Base-by-base conservation (phyloP, 2,888 invertebrate species). In the Drosophila eohydei region DNA sequence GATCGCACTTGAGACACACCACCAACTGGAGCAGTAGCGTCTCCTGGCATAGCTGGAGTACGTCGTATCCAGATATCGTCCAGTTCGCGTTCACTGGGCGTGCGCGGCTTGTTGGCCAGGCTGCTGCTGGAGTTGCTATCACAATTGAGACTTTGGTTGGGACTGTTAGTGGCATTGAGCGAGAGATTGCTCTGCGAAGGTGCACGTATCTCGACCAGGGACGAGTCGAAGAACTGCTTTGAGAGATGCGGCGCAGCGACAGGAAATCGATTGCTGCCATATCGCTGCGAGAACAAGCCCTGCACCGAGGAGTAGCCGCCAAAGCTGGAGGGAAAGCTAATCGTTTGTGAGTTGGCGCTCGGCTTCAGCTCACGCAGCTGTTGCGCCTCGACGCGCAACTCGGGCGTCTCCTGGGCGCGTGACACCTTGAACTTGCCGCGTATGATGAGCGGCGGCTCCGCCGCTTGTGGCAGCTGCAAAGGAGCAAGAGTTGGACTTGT, bases 141-240 rank as follows among this genome's bases (percentile, higher is more conserved):
- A 91, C 91, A 92, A 81, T 80, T 88, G 63, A 74, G 76, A 74
- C 82, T 88, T 76, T 78, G 83, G 83, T 81, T 69, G 57, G 68
- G 67, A 73, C 60, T 62, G 32, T 36, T 57, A 0, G 36, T 38
- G 28, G 34, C 79, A 74, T 92, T 90, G 30, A 93, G 81, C 36
- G 92, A 91, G 55, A 84, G 77, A 59, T 86, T 90, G 81, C 92
- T 93, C 28, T 82, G 81, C 43, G 95, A 95, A 41, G 91, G 86
- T 6, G 92, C 81, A 21, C 96, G 96, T 93, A 97, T 96, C 93
- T 96, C 96, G 83, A 97, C 95, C 79, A 97, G 93, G 75, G 96
- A 96, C 81, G 95, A 95, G 93, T 97, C 97, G 91, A 97, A 97
- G 94, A 96, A 97, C 77, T 95, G 94, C 90, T 96, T 96, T 92